Percentiles rank a stretch among this genome's conserved stretches.
Conservation (phyloP, 2,113 vertebrate species). For the Cepphus grylle region DNA sequence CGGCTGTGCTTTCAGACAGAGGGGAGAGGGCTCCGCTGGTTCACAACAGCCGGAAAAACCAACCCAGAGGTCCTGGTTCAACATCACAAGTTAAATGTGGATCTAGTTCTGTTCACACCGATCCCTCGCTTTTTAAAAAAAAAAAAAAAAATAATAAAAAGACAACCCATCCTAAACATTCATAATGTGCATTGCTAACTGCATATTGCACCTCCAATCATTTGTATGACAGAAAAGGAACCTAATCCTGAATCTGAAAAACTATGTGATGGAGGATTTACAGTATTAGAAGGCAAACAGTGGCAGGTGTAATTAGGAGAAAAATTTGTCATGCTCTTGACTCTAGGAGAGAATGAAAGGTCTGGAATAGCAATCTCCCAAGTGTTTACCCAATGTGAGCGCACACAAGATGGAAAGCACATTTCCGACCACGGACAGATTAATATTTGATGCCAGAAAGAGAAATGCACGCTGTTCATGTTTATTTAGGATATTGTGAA, state of each 20-base stretch:
- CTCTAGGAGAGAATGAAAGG: constrained; percentile 82
- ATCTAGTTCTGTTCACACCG: not conserved
- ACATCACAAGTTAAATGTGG: not conserved
- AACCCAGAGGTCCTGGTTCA: not conserved
- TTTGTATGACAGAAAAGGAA: constrained; percentile 77
- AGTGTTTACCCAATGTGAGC: constrained; percentile 89
- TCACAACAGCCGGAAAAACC: not conserved
- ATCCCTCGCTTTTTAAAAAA: not conserved
- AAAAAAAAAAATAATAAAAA: not conserved
- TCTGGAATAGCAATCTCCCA: constrained; percentile 84
- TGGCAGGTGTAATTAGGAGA: constrained; percentile 90
- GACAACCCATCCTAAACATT: not conserved
- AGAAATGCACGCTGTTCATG: constrained; percentile 87
- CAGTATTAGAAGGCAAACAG: constrained; percentile 89
- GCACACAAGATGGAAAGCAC: constrained; percentile 78
- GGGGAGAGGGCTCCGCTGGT: not conserved
- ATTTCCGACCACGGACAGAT: constrained; percentile 83
- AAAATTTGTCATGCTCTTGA: constrained; percentile 91
- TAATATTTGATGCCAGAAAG: constrained; percentile 97
- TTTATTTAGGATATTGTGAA: constrained; percentile 99
- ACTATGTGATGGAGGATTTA: constrained; percentile 87
- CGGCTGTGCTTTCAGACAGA: not conserved
- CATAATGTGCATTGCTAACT: constrained; percentile 35
- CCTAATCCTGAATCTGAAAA: constrained; percentile 83
- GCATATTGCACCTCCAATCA: constrained; percentile 54